Evolutionary conservation across 2,797 vertebrate species (phyloP).

Genomic region (Otolemur crassicaudatus): DNA sequence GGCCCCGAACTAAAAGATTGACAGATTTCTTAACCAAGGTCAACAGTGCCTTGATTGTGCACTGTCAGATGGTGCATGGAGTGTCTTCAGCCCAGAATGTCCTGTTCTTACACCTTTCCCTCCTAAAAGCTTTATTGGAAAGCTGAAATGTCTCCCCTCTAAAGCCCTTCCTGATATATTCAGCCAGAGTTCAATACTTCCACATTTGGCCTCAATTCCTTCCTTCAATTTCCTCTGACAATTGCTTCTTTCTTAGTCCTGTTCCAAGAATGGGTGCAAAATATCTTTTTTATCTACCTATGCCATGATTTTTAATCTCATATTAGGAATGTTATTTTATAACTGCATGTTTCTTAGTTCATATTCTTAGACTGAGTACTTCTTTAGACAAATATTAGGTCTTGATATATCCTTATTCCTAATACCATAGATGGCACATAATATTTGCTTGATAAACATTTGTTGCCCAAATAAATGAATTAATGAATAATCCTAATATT

Average conservation of each 20-base stretch:
- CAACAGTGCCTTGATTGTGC: not conserved
- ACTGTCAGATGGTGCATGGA: not conserved
- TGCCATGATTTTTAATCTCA: not conserved
- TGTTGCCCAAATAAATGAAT: constrained; percentile 3
- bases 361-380: not conserved
- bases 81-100: not conserved
- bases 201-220: not conserved
- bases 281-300: not conserved
- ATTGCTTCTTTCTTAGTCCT: not conserved
- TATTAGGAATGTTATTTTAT: constrained; percentile 11
- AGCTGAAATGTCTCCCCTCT: not conserved
- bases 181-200: not conserved
- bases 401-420: constrained; percentile 26
- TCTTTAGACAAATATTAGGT: not conserved
- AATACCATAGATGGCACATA: not conserved
- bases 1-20: not conserved
- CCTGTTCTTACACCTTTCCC: not conserved
- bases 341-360: not conserved
- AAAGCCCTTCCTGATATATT: not conserved
- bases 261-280: not conserved
- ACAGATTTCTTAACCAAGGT: not conserved
- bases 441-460: constrained; percentile 1
- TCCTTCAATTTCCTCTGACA: not conserved
- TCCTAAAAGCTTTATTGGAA: constrained; percentile 2
- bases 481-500: not conserved